These are phyloP conservation scores for Myotis findleyi DNA, from an alignment of 2,797 vertebrate species.

Conservation along the genomic window DNA sequence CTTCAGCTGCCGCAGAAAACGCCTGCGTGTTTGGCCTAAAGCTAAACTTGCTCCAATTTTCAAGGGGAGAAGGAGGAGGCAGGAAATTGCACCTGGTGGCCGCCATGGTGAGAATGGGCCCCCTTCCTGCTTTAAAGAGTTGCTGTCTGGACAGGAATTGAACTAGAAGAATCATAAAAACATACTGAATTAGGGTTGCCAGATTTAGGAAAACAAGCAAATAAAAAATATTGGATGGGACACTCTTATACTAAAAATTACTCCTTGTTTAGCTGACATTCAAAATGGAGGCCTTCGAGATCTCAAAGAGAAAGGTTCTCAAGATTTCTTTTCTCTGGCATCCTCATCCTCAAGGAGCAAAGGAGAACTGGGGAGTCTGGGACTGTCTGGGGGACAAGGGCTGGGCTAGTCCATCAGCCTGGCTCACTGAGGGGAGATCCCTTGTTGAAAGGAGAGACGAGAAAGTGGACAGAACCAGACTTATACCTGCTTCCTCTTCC, in stretches of 20 bases:
- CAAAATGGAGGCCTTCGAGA: neutral
- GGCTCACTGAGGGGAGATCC: neutral
- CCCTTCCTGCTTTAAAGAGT: neutral
- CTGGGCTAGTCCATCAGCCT: too few species aligned
- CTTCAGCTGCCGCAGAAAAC: neutral
- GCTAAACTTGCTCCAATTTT: neutral
- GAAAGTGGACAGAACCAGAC: neutral
- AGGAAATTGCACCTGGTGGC: neutral
- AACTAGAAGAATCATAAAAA: conserved; percentile 38
- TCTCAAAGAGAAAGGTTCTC: neutral
- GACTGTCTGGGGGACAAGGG: too few species aligned
- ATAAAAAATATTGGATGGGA: neutral
- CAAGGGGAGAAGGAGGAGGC: neutral
- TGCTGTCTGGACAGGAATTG: conserved; percentile 31
- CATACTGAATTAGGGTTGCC: neutral
- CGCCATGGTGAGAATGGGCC: neutral
- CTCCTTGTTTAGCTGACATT: neutral
- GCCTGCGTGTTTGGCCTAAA: neutral
- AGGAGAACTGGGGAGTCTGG: neutral
- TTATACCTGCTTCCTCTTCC: neutral
- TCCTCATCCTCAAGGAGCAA: neutral
- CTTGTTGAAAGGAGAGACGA: neutral
- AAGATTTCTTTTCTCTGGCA: neutral
- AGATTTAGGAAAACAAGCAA: conserved; percentile 46
- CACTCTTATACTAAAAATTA: neutral